A percentile compares a stretch with the other conserved stretches of the same genome.
phyloP scores from a whole-genome alignment of 2,888 invertebrate genomes.

The Stratiomys singularior region DNA sequence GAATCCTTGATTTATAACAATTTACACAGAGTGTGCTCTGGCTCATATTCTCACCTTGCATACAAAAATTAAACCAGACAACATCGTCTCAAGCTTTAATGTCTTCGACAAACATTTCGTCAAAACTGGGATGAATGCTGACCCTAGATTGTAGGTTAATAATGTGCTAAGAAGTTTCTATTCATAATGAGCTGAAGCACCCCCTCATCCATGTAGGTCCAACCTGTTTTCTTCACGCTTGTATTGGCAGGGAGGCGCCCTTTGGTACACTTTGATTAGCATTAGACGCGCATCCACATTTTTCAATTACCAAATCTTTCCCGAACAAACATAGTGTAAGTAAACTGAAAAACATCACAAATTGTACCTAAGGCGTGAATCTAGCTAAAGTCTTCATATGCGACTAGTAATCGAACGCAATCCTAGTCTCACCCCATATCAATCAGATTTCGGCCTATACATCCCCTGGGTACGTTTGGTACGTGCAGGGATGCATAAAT shows the following conservation, averaged over 20 bases:
- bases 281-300: not conserved
- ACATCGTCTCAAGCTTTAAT: conserved; percentile 22
- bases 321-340: conserved; percentile 8
- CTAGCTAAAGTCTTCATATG: conserved; percentile 17
- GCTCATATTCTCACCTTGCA: not conserved
- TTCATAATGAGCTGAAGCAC: conserved; percentile 22
- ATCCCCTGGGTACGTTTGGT: conserved; percentile 28
- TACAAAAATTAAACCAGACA: not conserved
- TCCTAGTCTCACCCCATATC: conserved; percentile 26
- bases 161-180: conserved; percentile 36
- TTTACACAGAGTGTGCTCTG: not conserved
- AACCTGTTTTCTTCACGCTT: not conserved
- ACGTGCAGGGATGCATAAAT: conserved; percentile 38
- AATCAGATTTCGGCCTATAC: not conserved
- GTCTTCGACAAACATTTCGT: conserved; percentile 35
- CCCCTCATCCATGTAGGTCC: not conserved
- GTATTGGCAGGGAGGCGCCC: not conserved
- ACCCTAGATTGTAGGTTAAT: conserved; percentile 45
- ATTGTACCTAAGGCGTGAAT: conserved; percentile 36
- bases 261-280: conserved; percentile 18
- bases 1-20: too few species aligned
- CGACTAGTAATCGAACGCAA: conserved; percentile 21
- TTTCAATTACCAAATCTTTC: not conserved
- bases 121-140: conserved; percentile 25
- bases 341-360: conserved; percentile 5